Percentiles rank a stretch among this genome's conserved stretches.
phyloP scores from a whole-genome alignment of 2,797 vertebrate genomes.

The Lutjanus argentimaculatus region DNA sequence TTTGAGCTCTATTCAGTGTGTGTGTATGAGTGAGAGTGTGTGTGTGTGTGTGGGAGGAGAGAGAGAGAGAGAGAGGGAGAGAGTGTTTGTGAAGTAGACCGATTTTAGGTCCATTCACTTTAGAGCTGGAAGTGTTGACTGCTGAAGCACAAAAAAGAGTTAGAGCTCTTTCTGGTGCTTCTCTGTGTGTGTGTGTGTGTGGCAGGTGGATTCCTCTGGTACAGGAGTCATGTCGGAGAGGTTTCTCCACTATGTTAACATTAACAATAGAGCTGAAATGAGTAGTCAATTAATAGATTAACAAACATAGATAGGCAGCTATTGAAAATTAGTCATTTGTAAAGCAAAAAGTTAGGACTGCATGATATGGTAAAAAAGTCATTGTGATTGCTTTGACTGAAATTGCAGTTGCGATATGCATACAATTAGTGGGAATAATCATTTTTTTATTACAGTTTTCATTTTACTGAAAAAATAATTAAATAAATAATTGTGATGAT shows the following conservation, averaged over 20 bases:
- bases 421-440: too few relatives aligned
- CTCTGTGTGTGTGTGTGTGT: neutral
- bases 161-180: conserved; percentile 86
- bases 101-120: conserved; percentile 68
- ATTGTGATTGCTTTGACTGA: too few relatives aligned
- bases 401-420: too few relatives aligned
- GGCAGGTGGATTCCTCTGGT: conserved; percentile 64
- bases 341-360: too few relatives aligned
- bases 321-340: neutral
- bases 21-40: conserved; percentile 43
- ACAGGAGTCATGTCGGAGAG: conserved; percentile 42
- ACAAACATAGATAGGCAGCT: neutral
- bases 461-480: too few relatives aligned
- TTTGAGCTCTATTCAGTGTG: conserved; percentile 78
- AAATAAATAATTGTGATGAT: too few relatives aligned
- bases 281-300: neutral
- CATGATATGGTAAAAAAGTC: too few relatives aligned
- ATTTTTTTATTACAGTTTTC: too few relatives aligned
- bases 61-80: neutral
- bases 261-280: conserved; percentile 12
- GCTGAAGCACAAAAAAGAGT: conserved; percentile 92
- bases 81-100: conserved; percentile 57
- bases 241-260: conserved; percentile 9
- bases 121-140: conserved; percentile 88
- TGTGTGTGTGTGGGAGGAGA: conserved; percentile 1